Conservation (phyloP, 1,140 invertebrate species). For the Caerostris extrusa region DNA sequence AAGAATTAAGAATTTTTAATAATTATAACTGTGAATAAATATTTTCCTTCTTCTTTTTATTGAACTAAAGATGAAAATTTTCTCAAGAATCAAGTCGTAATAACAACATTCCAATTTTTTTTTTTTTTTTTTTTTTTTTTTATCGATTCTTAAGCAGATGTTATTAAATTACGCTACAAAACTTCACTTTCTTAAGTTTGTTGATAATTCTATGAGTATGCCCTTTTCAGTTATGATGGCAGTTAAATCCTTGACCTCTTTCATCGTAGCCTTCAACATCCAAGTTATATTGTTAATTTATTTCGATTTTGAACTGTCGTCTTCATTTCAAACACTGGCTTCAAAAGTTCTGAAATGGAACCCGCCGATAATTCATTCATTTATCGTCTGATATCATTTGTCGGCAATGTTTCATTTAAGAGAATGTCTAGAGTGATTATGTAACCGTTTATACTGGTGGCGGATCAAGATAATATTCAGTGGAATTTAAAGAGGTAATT, state of each 20-base stretch:
- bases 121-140: background rate
- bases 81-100: too few relatives aligned
- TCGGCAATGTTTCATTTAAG: conserved; percentile 8
- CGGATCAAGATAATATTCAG: background rate
- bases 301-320: background rate
- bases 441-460: background rate
- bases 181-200: background rate
- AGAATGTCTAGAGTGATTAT: background rate
- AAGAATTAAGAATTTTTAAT: too few relatives aligned
- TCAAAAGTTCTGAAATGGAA: background rate
- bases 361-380: background rate
- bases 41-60: too few relatives aligned
- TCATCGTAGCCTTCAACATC: background rate
- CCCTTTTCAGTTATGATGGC: background rate
- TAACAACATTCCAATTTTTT: too few relatives aligned
- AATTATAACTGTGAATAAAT: too few relatives aligned
- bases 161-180: background rate
- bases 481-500: background rate
- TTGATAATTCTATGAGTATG: background rate
- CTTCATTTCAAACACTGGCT: background rate
- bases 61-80: too few relatives aligned
- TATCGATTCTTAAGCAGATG: background rate
- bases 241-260: background rate
- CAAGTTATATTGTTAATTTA: too few relatives aligned
- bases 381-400: background rate